These are phyloP conservation scores for Gonatopus flavifemur DNA, from an alignment of 1,140 invertebrate species.

Conservation along the genomic window DNA sequence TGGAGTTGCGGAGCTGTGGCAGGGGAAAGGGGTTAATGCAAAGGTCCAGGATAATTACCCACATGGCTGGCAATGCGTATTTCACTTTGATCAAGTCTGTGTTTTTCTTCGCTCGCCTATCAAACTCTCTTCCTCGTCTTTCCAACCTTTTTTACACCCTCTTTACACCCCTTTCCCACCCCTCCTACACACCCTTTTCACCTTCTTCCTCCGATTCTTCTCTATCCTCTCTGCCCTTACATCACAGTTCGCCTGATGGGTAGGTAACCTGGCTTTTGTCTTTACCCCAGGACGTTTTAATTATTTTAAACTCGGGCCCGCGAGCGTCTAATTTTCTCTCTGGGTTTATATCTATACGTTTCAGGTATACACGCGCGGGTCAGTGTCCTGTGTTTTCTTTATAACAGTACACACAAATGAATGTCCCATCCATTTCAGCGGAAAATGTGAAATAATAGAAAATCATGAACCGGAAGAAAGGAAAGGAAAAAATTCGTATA, in stretches of 20 bases:
- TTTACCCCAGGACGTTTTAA: slow-evolving; percentile 51
- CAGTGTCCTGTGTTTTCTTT: neutral
- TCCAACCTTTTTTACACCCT: too few species aligned
- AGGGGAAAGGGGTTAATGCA: slow-evolving; percentile 48
- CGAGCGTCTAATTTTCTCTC: slow-evolving; percentile 52
- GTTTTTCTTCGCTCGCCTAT: slow-evolving; percentile 57
- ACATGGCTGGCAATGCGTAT: slow-evolving; percentile 55
- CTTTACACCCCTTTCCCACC: slow-evolving; percentile 24
- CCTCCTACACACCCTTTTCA: slow-evolving; percentile 4
- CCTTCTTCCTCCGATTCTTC: slow-evolving; percentile 15
- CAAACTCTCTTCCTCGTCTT: slow-evolving; percentile 30
- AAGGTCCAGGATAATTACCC: slow-evolving; percentile 58
- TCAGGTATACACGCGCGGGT: too few species aligned
- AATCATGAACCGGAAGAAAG: too few species aligned
- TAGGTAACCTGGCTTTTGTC: slow-evolving; percentile 52
- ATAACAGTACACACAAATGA: too few species aligned
- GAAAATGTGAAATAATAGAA: too few species aligned
- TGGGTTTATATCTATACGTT: too few species aligned
- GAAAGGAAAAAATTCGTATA: too few species aligned
- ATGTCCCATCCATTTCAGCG: too few species aligned
- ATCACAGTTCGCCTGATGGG: slow-evolving; percentile 31
- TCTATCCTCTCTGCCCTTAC: slow-evolving; percentile 27
- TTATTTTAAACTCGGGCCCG: slow-evolving; percentile 54
- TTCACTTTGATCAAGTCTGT: slow-evolving; percentile 57
- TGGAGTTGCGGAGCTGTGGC: slow-evolving; percentile 11